Evolutionary conservation across 1,140 invertebrate species (phyloP), one percentile per base, ranked within the genome.

Genomic region (Pollicipes pollicipes): DNA sequence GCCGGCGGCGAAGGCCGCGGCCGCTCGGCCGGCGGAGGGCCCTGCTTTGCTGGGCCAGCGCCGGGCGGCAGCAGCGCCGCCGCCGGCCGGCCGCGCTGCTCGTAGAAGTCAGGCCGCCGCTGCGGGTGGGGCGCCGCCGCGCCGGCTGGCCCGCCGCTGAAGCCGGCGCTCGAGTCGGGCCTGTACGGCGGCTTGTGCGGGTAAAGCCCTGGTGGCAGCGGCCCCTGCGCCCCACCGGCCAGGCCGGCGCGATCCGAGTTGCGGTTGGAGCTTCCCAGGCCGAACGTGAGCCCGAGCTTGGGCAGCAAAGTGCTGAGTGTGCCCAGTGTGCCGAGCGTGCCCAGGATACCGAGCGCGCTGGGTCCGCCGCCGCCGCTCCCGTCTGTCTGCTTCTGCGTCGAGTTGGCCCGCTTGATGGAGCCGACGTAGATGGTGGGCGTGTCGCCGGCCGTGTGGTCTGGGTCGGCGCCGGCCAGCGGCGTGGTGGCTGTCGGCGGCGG

Each of bases 391-490:
- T 66, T 66, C 28, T 66, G 27, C 8, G 26, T 24, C 28, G 10
- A 8, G 63, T 10, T n/a, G 10, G 10, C 24, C n/a, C 28, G 27
- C 64, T 66, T 66, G n/a, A 29, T n/a, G 27, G 64, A 66, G n/a
- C 64, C 64, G 28, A 66, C 64, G 64, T 66, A 66, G n/a, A 66
- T 27, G n/a, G 64, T 66, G 3, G 64, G 64, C 3, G 64, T 66
- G 64, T 66, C 64, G 64, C 64, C 64, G n/a, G 64, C n/a, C 3
- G 28, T 66, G 64, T 66, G 28, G 64, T 66, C 26, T 2, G 45
- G 45, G 45, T 58, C 45, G 45, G 45, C 45, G 10, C 3, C n/a
- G 3, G 64, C 4, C 27, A 66, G 64, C n/a, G 64, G 64, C 28
- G 64, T 66, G 64, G 64, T 66, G n/a, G 64, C n/a, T 3, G 64